Base-by-base conservation (phyloP, 2,797 vertebrate genomes). In the Decapterus maruadsi region DNA sequence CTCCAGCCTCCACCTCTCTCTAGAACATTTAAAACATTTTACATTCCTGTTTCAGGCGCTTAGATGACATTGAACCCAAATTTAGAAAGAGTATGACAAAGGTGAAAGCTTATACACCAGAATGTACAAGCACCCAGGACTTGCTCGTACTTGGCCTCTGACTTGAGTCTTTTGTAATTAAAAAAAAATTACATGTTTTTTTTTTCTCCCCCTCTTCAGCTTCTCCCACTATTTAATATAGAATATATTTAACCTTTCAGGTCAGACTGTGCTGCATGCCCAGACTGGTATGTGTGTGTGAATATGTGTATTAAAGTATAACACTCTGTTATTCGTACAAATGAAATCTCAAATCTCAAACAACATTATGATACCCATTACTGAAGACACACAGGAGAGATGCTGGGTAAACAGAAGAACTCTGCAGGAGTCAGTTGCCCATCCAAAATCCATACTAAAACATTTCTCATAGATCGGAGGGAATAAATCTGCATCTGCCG, bases 261-360 rank as follows among this genome's bases (percentile, higher is more conserved):
- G 64, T 68, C 78, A 84, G 69, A 62, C 40, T 56, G 61, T 54
- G 55, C 43, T 59, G 55, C 50, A 45, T 62, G 66, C 69, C 34
- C 16, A 26, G 4, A 4, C 9, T 31, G 43, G 0, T 22, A 12
- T 13, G n/a, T 43, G 45, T 50, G 31, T 22, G 9, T 43, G 22
- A 10, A 8, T 34, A 3, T 55, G 58, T 50, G 46, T 61, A 20
- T 42, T 8, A 26, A 26, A 53, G 57, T 26, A 42, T 67, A 67
- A 50, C 8, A 62, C 60, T 75, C 29, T 80, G 68, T 80, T 73
- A 54, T 73, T 80, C 53, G 68, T 86, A 56, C 56, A 79, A 86
- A 87, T 78, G 6, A 64, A 81, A 73, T 78, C 67, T 60, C 56
- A 74, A 50, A 63, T 71, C 66, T 72, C 62, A 71, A 57, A 56